Evolutionary conservation across 2,888 invertebrate species (phyloP).

Genomic region (Chrysolina americana): DNA sequence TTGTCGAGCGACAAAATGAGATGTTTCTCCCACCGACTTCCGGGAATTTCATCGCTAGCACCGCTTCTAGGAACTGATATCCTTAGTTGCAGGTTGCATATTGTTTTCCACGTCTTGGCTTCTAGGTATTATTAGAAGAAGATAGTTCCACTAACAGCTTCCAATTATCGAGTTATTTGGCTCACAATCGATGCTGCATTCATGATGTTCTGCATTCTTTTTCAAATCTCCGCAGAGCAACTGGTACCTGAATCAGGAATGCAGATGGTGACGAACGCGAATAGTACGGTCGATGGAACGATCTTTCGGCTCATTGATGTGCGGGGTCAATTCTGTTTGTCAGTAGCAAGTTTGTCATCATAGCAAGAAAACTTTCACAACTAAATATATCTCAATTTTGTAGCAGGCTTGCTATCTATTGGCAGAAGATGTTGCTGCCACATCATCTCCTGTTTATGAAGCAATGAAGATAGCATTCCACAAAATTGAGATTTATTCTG

Average conservation of each 20-base stretch:
- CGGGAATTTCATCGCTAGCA: background rate
- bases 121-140: background rate
- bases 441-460: too few species aligned
- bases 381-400: too few species aligned
- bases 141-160: conserved; percentile 7
- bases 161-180: conserved; percentile 21
- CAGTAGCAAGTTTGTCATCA: too few species aligned
- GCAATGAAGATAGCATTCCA: too few species aligned
- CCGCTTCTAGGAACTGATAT: background rate
- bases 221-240: conserved; percentile 44
- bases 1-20: too few species aligned
- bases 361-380: too few species aligned
- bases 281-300: background rate
- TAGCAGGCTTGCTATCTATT: too few species aligned
- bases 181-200: conserved; percentile 12
- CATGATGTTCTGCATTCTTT: conserved; percentile 35
- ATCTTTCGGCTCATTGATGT: background rate
- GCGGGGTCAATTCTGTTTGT: too few species aligned
- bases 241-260: conserved; percentile 53
- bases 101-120: background rate
- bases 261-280: conserved; percentile 46
- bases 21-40: too few species aligned
- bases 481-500: too few species aligned
- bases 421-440: too few species aligned
- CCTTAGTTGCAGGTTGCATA: background rate